Conservation (phyloP, 2,888 invertebrate genomes). For the Flexamia atlantica region DNA sequence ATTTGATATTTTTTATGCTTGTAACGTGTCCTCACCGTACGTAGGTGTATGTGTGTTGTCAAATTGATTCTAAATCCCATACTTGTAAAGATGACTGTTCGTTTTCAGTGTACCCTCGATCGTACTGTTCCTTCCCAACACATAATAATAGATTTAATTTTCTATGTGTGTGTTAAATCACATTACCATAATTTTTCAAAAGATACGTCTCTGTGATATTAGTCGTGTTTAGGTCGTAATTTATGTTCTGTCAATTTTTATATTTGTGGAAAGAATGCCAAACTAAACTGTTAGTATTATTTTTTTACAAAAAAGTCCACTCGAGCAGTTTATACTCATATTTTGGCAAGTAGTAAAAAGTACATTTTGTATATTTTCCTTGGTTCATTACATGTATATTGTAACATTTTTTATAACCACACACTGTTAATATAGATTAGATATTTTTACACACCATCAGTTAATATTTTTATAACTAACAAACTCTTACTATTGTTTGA, state of each 20-base stretch:
- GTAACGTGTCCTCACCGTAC: neutral
- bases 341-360: neutral
- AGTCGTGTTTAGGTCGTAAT: slow-evolving; percentile 51
- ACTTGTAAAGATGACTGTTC: slow-evolving; percentile 19
- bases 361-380: neutral
- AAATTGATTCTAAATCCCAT: slow-evolving; percentile 28
- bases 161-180: slow-evolving; percentile 34
- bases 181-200: slow-evolving; percentile 36
- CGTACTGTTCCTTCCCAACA: slow-evolving; percentile 17
- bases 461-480: slow-evolving; percentile 11
- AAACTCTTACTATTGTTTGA: neutral
- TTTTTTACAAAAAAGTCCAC: neutral
- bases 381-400: neutral
- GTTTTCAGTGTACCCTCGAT: slow-evolving; percentile 4
- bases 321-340: neutral
- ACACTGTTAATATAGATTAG: neutral
- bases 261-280: slow-evolving; percentile 31
- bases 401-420: neutral
- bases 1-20: slow-evolving; percentile 17
- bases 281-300: slow-evolving; percentile 34
- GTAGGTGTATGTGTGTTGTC: slow-evolving; percentile 25
- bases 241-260: slow-evolving; percentile 30
- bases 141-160: slow-evolving; percentile 29
- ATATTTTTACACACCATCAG: neutral
- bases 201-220: slow-evolving; percentile 52